Evolutionary conservation across 2,797 vertebrate genomes (phyloP).

Genomic region (Phoebastria nigripes): DNA sequence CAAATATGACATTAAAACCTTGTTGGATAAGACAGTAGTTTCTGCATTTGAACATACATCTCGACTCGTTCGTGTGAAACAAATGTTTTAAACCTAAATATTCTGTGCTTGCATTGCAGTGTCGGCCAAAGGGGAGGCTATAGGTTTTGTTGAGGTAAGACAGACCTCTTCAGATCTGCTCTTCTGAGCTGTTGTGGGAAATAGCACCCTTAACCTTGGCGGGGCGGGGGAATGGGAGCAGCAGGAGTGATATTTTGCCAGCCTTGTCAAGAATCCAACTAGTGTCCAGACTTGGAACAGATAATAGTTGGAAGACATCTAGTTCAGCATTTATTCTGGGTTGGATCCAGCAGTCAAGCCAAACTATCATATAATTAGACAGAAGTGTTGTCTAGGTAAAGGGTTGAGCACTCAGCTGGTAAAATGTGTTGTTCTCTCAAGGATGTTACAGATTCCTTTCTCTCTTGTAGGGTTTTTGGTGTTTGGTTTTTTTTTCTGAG

Average conservation of each 20-base stretch:
- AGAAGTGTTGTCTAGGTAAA: not conserved
- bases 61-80: not conserved
- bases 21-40: not conserved
- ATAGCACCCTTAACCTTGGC: not conserved
- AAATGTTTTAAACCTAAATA: not conserved
- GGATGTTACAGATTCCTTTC: not conserved
- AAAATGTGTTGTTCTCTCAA: not conserved
- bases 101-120: not conserved
- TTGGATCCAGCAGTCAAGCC: not conserved
- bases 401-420: not conserved
- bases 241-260: not conserved
- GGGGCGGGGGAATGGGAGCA: not conserved
- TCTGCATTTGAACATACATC: not conserved
- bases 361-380: not conserved
- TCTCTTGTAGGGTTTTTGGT: not conserved
- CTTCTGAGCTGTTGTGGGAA: not conserved
- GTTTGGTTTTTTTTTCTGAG: not conserved
- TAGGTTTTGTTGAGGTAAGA: not conserved
- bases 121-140: not conserved
- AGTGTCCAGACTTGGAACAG: not conserved
- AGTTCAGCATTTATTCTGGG: not conserved
- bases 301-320: not conserved
- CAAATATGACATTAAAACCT: not conserved
- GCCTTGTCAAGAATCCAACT: not conserved
- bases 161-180: not conserved